phyloP scores from a whole-genome alignment of 2,888 invertebrate species.

The Strigamia maritima region DNA sequence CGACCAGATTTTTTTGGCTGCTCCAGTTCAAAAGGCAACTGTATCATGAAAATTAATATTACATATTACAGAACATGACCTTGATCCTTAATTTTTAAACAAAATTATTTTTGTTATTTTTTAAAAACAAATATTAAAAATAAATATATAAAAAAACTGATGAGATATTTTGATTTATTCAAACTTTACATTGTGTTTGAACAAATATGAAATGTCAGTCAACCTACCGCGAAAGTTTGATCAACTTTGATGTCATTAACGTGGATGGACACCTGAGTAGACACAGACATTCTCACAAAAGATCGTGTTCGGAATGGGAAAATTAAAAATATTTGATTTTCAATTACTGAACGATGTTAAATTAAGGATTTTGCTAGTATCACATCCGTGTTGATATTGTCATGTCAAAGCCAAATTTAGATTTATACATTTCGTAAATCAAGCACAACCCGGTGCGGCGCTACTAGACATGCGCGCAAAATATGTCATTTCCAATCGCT shows the following conservation, averaged over 20 bases:
- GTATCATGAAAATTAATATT: neutral
- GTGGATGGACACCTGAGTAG: neutral
- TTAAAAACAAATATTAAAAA: too few relatives aligned
- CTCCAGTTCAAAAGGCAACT: conserved; percentile 30
- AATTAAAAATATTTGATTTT: neutral
- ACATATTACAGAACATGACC: neutral
- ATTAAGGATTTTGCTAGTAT: neutral
- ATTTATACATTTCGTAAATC: neutral
- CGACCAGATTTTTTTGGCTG: conserved; percentile 18
- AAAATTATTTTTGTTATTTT: neutral
- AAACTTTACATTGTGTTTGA: neutral
- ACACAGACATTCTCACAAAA: neutral
- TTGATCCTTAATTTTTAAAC: neutral
- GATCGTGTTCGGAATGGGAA: neutral
- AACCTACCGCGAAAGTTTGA: conserved; percentile 25
- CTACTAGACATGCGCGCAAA: neutral
- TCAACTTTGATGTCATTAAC: neutral
- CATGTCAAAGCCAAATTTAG: neutral
- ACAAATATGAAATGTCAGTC: neutral
- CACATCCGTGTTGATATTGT: conserved; percentile 21
- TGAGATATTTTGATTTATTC: neutral
- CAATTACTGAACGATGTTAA: neutral
- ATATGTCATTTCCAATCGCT: neutral
- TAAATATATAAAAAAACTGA: neutral
- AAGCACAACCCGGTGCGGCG: neutral